Evolutionary conservation across 2,888 invertebrate genomes (phyloP), one percentile per base, ranked within the genome.

Genomic region (Melanargia galathea): DNA sequence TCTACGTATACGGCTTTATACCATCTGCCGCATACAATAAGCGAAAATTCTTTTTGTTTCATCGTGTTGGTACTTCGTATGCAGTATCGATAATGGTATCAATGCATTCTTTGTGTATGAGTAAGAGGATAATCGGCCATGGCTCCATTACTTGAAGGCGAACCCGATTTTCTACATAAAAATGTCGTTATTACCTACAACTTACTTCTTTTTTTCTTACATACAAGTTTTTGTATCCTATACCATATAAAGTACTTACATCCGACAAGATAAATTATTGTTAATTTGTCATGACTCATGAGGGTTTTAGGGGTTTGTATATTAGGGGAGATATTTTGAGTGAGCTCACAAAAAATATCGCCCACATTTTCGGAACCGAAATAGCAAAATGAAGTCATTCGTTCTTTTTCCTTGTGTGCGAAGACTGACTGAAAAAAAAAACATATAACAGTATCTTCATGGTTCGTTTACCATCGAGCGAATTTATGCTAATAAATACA

Each of bases 401-500:
- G 38, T n/a, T 40, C 26, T 58, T 57, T 46, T 20, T 40, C 8
- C 18, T 7, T 30, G 45, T 20, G 45, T 45, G 20, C 20, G 45
- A 57, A 24, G 40, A 71, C 70, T 67, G 73, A 65, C 64, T 65
- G 58, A 54, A 55, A 26, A 7, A 57, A 71, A 73, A 75, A 75
- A 80, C 11, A 20, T 52, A 75, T 75, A 78, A 83, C 83, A 74
- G 84, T 84, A 81, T 70, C 65, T 76, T 71, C 75, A 80, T 75
- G 87, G 86, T 86, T 83, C 83, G 88, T 82, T 83, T 76, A 75
- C 70, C 80, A 73, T 75, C 77, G 77, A 82, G 82, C 80, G 75
- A 81, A 84, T 79, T 83, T 87, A 90, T 90, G 88, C 76, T 88
- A 90, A 90, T 89, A 83, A 81, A 89, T 86, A 84, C 85, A 88